Evolutionary conservation across 2,113 vertebrate species (phyloP).

Genomic region (Hipposideros armiger): DNA sequence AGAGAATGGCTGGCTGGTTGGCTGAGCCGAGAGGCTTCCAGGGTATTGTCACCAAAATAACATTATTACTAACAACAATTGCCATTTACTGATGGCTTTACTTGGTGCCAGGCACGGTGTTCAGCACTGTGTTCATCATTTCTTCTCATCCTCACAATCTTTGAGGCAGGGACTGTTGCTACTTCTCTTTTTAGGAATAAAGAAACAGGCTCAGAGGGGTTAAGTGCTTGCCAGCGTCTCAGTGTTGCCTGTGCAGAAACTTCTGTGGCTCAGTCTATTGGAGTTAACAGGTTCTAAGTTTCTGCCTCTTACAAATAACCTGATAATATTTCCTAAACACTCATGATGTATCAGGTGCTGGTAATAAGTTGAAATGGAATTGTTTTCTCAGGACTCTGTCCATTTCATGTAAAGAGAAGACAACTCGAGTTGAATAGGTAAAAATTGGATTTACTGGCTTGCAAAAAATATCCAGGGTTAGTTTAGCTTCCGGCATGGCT

Average conservation of each 20-base stretch:
- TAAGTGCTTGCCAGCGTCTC: not conserved
- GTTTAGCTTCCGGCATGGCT: constrained; percentile 46
- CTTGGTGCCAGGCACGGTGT: not conserved
- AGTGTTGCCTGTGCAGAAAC: not conserved
- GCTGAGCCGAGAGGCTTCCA: not conserved
- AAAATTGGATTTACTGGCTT: constrained; percentile 29
- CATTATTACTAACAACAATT: not conserved
- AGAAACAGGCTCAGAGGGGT: not conserved
- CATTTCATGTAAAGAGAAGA: constrained; percentile 10
- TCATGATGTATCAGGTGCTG: not conserved
- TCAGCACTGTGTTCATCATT: not conserved
- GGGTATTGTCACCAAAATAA: not conserved
- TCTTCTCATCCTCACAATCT: not conserved
- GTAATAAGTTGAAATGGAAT: constrained; percentile 13
- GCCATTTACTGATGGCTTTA: constrained; percentile 29
- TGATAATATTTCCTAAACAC: constrained; percentile 31
- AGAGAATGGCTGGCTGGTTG: not conserved
- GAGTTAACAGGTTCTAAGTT: constrained; percentile 15
- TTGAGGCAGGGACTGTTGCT: not conserved
- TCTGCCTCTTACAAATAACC: constrained; percentile 11
- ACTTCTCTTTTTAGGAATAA: not conserved
- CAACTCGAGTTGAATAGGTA: constrained; percentile 13
- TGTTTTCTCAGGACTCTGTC: not conserved
- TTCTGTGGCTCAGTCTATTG: not conserved
- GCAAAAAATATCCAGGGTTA: not conserved